Conservation (phyloP, 2,113 vertebrate species). For the Emydura subglobosa region DNA sequence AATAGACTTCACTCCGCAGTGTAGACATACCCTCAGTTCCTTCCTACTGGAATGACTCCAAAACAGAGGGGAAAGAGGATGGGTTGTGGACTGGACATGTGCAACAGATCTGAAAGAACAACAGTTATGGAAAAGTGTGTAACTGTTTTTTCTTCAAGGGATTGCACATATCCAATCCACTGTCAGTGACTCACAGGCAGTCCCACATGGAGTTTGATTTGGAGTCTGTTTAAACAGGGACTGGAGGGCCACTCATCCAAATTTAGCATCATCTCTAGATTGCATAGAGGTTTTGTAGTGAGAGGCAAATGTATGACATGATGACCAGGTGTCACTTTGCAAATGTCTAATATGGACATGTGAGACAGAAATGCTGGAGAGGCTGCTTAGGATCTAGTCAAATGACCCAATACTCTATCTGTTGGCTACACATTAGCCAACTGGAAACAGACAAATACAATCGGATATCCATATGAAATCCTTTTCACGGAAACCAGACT, state of each 20-base stretch:
- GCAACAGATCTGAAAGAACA: background rate
- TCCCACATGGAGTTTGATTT: background rate
- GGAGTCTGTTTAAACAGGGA: background rate
- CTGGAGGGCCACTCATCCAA: background rate
- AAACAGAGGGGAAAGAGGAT: background rate
- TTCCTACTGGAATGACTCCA: background rate
- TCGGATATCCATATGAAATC: too few species aligned
- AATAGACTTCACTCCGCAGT: too few species aligned
- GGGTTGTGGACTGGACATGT: background rate
- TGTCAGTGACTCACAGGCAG: background rate
- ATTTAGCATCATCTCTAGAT: background rate
- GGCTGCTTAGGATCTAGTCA: too few species aligned
- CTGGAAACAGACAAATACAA: too few species aligned
- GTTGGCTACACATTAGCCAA: too few species aligned
- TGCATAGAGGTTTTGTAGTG: background rate
- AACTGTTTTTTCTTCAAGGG: background rate
- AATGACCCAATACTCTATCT: too few species aligned
- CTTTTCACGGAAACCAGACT: too few species aligned
- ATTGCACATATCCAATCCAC: background rate
- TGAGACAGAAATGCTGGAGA: too few species aligned
- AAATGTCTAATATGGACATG: too few species aligned
- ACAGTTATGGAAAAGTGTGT: background rate
- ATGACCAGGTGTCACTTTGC: too few species aligned
- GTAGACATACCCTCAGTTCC: background rate
- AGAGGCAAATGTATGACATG: too few species aligned